phyloP scores from a whole-genome alignment of 2,888 invertebrate genomes.

The Cataglyphis albicans region DNA sequence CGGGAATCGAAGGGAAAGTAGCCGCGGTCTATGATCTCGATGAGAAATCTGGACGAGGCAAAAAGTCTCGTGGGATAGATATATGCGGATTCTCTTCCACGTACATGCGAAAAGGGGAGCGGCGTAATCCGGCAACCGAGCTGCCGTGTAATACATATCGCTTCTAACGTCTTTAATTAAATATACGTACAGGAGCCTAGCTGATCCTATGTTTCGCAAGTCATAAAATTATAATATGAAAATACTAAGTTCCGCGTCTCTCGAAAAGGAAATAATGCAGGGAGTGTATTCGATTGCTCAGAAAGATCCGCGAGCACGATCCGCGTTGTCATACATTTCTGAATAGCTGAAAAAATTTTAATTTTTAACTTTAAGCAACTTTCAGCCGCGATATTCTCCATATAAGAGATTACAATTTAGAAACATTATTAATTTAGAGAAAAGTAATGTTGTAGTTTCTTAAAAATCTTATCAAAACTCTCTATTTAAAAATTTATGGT shows the following conservation, averaged over 20 bases:
- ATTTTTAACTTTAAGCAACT: not conserved
- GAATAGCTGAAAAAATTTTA: not conserved
- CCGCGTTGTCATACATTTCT: not conserved
- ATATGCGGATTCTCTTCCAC: conserved; percentile 22
- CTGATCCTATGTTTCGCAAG: not conserved
- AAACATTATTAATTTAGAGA: not conserved
- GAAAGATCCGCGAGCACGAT: conserved; percentile 6
- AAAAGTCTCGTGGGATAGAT: conserved; percentile 73
- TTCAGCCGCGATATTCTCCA: not conserved
- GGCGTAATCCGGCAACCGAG: conserved; percentile 61
- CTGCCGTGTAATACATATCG: conserved; percentile 57
- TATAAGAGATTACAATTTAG: not conserved
- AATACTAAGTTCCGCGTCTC: conserved; percentile 11
- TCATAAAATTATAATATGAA: conserved; percentile 34
- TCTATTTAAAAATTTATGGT: not conserved
- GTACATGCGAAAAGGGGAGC: conserved; percentile 1
- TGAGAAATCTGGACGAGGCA: conserved; percentile 71
- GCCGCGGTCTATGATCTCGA: conserved; percentile 40
- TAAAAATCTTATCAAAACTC: not conserved
- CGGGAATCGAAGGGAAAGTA: conserved; percentile 54
- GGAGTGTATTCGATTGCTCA: conserved; percentile 22
- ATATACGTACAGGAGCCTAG: conserved; percentile 49
- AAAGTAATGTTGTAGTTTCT: not conserved
- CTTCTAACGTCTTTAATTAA: conserved; percentile 71
- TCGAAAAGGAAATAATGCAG: conserved; percentile 35